Evolutionary conservation across 1,140 invertebrate species (phyloP), one percentile per base, ranked within the genome.

Genomic region (Aleiodes sp.): DNA sequence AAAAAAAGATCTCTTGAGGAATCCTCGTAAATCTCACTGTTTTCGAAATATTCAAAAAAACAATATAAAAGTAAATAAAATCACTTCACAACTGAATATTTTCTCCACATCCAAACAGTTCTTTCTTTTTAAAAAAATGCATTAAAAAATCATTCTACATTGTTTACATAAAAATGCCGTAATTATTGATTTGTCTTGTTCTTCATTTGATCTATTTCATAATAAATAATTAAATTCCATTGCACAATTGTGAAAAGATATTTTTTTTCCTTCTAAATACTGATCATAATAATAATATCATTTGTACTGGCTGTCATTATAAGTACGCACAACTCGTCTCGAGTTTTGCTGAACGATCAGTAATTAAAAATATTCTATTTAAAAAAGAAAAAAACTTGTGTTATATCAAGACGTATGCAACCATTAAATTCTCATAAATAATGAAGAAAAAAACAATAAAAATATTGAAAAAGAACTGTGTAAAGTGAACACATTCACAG

Each of bases 221-320:
- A 52, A 52, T 52, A 52, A 52, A 52, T 24, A 52, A 35, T 35
- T 57, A 26, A 46, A 39, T 66, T 59, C 9, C 39, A 66, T 61
- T 68, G 65, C 57, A 68, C 57, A 46, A 43, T 41, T 68, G n/a
- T n/a, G n/a, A 31, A 61, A 66, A 66, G 10, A 52, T 33, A 37
- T 35, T 21, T 39, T 52, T 65, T 56, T 29, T 59, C 12, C 12
- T 57, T 14, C 10, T 35, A 57, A 66, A 66, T 66, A 66, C 65
- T 66, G 52, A 66, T 66, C 65, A 65, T 56, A n/a, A 26, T n/a
- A 26, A 14, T 37, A 66, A 66, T 66, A 57, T 66, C 19, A 37
- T 66, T 66, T 66, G 65, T 66, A 66, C 52, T 56, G 43, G 31
- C 24, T 65, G 65, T 37, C 10, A 33, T n/a, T 66, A 31, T 66